Percentiles rank a stretch among this genome's conserved stretches.
phyloP scores from a whole-genome alignment of 2,797 vertebrate genomes.

The Eulemur coronatus region DNA sequence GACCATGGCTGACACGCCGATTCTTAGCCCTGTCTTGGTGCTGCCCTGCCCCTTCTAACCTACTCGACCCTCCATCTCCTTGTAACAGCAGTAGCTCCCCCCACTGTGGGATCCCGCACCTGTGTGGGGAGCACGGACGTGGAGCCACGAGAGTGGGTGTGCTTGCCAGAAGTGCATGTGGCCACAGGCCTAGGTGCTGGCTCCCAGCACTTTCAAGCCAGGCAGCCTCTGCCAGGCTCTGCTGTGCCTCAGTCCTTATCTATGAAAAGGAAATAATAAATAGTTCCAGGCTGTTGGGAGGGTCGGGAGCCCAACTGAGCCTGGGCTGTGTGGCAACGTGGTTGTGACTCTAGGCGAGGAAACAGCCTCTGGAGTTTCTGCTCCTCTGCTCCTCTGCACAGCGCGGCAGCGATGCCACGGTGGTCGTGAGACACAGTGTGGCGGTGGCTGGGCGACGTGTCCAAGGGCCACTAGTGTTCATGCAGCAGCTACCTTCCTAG shows the following conservation, averaged over 20 bases:
- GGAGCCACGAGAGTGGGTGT: background rate
- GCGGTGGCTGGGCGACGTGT: background rate
- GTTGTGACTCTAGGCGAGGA: accelerated
- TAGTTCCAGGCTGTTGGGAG: background rate
- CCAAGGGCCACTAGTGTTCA: background rate
- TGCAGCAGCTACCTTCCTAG: background rate
- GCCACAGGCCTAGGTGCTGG: background rate
- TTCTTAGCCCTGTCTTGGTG: background rate
- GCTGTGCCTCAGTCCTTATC: background rate
- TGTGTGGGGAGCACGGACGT: background rate
- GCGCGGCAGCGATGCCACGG: accelerated
- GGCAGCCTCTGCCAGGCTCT: background rate
- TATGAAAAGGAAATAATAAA: background rate
- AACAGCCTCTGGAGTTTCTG: background rate
- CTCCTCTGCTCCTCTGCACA: background rate
- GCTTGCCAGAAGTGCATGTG: background rate
- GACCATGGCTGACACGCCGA: background rate
- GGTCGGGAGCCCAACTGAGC: background rate
- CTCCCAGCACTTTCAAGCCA: background rate
- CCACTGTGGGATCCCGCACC: too few relatives aligned
- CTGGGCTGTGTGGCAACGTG: background rate
- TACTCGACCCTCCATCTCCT: background rate
- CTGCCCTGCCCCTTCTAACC: background rate
- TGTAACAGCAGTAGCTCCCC: background rate
- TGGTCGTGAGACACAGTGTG: too few relatives aligned